A percentile compares a stretch with the other conserved stretches of the same genome.
Evolutionary conservation across 1,140 invertebrate genomes (phyloP).

Genomic region (Lithobius niger): DNA sequence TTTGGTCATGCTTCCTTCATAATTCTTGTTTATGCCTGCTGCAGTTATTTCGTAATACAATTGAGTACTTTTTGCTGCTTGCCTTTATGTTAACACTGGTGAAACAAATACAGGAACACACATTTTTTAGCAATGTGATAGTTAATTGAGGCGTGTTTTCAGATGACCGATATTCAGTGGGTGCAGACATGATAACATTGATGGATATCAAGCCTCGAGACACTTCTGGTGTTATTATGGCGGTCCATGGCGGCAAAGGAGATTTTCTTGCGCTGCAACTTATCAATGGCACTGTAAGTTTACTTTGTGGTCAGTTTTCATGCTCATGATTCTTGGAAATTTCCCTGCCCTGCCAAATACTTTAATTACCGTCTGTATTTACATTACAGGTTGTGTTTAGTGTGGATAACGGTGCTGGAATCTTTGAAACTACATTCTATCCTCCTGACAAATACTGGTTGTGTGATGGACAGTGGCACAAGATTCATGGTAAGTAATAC

Average conservation of each 20-base stretch:
- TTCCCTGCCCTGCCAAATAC: too few relatives aligned
- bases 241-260: conserved; percentile 51
- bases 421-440: conserved; percentile 55
- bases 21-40: neutral
- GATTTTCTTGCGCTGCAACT: conserved; percentile 80
- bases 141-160: conserved; percentile 21
- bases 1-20: too few relatives aligned
- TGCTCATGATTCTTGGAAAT: neutral
- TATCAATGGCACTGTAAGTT: conserved; percentile 49
- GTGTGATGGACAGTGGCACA: conserved; percentile 92
- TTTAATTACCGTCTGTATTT: neutral
- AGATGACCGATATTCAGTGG: conserved; percentile 62
- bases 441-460: conserved; percentile 53
- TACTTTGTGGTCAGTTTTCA: neutral
- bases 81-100: neutral
- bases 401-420: conserved; percentile 70
- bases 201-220: conserved; percentile 80
- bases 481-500: conserved; percentile 51
- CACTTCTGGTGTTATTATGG: conserved; percentile 55
- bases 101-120: too few relatives aligned
- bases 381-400: conserved; percentile 48
- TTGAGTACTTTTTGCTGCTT: too few relatives aligned
- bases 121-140: conserved; percentile 12
- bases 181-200: conserved; percentile 57
- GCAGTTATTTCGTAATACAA: neutral